Evolutionary conservation across 2,888 invertebrate species (phyloP).

Genomic region (Calliphora vomitoria): DNA sequence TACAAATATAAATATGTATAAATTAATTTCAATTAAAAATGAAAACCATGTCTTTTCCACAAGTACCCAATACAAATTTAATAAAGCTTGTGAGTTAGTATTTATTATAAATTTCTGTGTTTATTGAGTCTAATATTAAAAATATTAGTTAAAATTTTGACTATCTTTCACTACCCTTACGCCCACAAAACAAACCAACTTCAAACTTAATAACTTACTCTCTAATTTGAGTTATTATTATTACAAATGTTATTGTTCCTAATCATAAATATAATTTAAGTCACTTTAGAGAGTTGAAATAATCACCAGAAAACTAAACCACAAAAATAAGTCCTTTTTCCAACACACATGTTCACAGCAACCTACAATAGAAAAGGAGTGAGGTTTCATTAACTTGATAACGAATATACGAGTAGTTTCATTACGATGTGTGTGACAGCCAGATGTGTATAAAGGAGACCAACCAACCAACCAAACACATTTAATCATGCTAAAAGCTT

Average conservation of each 20-base stretch:
- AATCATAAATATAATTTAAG: constrained; percentile 48
- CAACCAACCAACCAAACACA: constrained; percentile 16
- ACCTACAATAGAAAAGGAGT: background rate
- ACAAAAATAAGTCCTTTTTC: constrained; percentile 16
- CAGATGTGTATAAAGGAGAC: constrained; percentile 8
- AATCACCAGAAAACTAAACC: background rate
- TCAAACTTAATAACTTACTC: background rate
- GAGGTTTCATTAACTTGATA: constrained; percentile 50
- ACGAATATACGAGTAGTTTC: background rate
- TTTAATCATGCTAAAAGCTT: constrained; percentile 70
- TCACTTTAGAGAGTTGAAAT: constrained; percentile 46
- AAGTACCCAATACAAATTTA: too few species aligned
- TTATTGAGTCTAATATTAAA: too few species aligned
- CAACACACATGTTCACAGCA: background rate
- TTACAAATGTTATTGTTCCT: constrained; percentile 20
- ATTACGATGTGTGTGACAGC: constrained; percentile 7
- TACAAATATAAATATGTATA: too few species aligned
- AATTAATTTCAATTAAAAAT: too few species aligned
- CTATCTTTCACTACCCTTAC: too few species aligned
- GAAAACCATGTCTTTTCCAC: too few species aligned
- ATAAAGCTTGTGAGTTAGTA: too few species aligned
- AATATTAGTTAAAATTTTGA: too few species aligned
- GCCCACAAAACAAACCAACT: too few species aligned
- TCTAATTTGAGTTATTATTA: constrained; percentile 23
- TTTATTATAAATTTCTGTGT: too few species aligned